Evolutionary conservation across 2,797 vertebrate species (phyloP).

Genomic region (Centroberyx gerrardi): DNA sequence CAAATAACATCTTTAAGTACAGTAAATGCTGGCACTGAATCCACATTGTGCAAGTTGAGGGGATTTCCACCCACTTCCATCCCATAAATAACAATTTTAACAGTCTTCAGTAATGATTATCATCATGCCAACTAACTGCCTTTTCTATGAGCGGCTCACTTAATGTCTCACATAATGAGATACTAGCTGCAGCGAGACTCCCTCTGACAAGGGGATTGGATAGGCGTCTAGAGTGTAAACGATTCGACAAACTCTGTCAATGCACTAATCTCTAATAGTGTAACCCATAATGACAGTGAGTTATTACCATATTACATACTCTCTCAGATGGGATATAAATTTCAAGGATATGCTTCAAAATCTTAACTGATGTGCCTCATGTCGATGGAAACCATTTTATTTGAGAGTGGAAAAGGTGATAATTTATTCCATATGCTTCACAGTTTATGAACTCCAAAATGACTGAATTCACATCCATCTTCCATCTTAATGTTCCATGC

Average conservation of each 20-base stretch:
- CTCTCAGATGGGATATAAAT: slow-evolving; percentile 46
- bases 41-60: slow-evolving; percentile 49
- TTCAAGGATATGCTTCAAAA: slow-evolving; percentile 28
- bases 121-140: slow-evolving; percentile 31
- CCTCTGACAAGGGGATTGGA: slow-evolving; percentile 40
- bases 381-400: slow-evolving; percentile 45
- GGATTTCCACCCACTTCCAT: slow-evolving; percentile 64
- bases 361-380: slow-evolving; percentile 34
- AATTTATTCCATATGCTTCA: slow-evolving; percentile 55
- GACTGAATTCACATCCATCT: not conserved
- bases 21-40: slow-evolving; percentile 49
- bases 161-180: slow-evolving; percentile 56
- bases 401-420: slow-evolving; percentile 40
- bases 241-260: slow-evolving; percentile 50
- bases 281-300: slow-evolving; percentile 26
- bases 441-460: slow-evolving; percentile 40
- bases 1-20: slow-evolving; percentile 46
- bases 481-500: not conserved
- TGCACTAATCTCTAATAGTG: not conserved
- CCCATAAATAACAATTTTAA: slow-evolving; percentile 64
- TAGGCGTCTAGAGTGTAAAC: slow-evolving; percentile 34
- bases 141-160: slow-evolving; percentile 13
- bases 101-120: slow-evolving; percentile 45
- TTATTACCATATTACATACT: not conserved
- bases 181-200: slow-evolving; percentile 58